Conservation (phyloP, 2,888 invertebrate genomes). For the Drosophila sordidula region DNA sequence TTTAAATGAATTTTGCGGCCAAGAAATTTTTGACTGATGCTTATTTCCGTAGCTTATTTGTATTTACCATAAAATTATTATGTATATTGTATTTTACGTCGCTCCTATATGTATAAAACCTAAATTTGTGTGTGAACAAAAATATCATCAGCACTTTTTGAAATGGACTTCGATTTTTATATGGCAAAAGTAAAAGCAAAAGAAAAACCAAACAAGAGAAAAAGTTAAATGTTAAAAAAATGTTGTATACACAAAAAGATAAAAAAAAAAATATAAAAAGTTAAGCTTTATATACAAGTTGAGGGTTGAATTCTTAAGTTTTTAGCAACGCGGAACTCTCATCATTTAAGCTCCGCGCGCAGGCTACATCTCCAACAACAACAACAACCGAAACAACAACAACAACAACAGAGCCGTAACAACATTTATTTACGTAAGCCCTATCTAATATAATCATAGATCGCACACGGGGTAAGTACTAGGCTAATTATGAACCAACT, state of each 20-base stretch:
- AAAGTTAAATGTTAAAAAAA: slow-evolving; percentile 45
- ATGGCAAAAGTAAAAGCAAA: slow-evolving; percentile 53
- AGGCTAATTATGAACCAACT: slow-evolving; percentile 71
- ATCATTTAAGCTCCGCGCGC: slow-evolving; percentile 59
- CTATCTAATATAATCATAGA: slow-evolving; percentile 61
- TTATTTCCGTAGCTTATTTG: slow-evolving; percentile 73
- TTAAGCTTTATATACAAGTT: slow-evolving; percentile 80
- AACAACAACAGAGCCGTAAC: slow-evolving; percentile 56
- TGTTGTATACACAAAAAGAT: slow-evolving; percentile 59
- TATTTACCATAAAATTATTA: slow-evolving; percentile 69
- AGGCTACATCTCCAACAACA: slow-evolving; percentile 59
- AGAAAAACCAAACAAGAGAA: slow-evolving; percentile 26
- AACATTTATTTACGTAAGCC: slow-evolving; percentile 69
- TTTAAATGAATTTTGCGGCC: slow-evolving; percentile 78
- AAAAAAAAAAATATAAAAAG: slow-evolving; percentile 44
- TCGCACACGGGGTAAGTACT: slow-evolving; percentile 68
- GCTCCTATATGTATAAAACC: slow-evolving; percentile 73
- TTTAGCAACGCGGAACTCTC: slow-evolving; percentile 70
- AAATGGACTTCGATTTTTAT: slow-evolving; percentile 86
- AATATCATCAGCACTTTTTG: slow-evolving; percentile 84
- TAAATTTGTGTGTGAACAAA: slow-evolving; percentile 85
- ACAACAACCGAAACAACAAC: slow-evolving; percentile 50
- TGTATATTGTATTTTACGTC: slow-evolving; percentile 74
- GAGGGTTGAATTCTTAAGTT: slow-evolving; percentile 80
- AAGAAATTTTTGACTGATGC: slow-evolving; percentile 85